These are phyloP conservation scores for Polypedilum pembai DNA, from an alignment of 1,140 invertebrate genomes.

Conservation along the genomic window DNA sequence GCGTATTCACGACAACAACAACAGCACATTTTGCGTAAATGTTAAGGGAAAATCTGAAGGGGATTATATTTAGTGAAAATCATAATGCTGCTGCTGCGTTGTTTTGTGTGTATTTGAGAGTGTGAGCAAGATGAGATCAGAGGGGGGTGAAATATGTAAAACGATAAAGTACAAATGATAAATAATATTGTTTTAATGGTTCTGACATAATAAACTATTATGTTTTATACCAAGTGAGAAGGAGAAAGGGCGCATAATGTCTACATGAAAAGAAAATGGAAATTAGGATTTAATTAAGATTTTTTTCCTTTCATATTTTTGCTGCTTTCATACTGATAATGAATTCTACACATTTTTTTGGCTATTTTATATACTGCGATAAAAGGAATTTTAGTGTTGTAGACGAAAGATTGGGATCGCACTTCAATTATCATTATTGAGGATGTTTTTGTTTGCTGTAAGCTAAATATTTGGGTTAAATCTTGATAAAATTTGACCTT, in stretches of 20 bases:
- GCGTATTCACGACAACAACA: neutral
- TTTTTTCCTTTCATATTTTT: neutral
- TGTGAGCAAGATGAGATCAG: neutral
- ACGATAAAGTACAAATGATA: constrained; percentile 28
- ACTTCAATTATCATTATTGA: constrained; percentile 13
- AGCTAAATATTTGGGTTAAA: too few species aligned
- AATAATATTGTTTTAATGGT: constrained; percentile 29
- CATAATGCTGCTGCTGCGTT: neutral
- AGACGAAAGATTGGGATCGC: neutral
- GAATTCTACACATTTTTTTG: too few species aligned
- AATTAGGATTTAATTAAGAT: constrained; percentile 19
- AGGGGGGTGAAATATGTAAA: constrained; percentile 7
- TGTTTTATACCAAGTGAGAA: neutral
- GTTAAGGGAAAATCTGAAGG: neutral
- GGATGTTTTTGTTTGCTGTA: neutral
- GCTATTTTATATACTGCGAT: too few species aligned
- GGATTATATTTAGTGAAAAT: neutral
- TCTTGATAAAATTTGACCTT: too few species aligned
- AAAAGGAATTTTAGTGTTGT: neutral
- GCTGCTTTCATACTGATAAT: too few species aligned
- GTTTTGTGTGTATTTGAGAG: too few species aligned
- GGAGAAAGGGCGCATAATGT: neutral
- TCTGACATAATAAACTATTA: constrained; percentile 27
- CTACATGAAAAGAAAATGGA: constrained; percentile 8
- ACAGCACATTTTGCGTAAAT: constrained; percentile 9